Evolutionary conservation across 2,888 invertebrate species (phyloP).

Genomic region (Mythimna ferrago): DNA sequence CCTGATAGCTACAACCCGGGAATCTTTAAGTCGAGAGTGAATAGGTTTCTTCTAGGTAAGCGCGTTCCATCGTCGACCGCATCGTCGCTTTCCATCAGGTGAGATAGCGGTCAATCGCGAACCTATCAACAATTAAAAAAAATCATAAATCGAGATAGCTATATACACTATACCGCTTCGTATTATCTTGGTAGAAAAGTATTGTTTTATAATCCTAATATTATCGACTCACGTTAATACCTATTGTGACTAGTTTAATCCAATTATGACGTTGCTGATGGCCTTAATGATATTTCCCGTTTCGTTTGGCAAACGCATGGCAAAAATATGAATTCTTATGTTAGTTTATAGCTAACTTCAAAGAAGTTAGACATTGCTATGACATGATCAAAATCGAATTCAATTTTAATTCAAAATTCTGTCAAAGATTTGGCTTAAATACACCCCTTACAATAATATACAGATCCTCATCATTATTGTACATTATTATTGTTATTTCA

Average conservation of each 20-base stretch:
- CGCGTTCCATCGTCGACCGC: too few species aligned
- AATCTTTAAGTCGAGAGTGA: too few species aligned
- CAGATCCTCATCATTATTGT: too few species aligned
- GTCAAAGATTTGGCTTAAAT: background rate
- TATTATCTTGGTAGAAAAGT: conserved; percentile 5
- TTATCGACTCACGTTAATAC: background rate
- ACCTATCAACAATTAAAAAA: too few species aligned
- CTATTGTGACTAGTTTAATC: background rate
- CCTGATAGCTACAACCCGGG: too few species aligned
- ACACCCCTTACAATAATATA: background rate
- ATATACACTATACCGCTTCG: too few species aligned
- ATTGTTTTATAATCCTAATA: conserved; percentile 10
- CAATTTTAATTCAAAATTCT: background rate
- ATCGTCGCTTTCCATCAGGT: too few species aligned
- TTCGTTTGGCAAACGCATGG: conserved; percentile 16
- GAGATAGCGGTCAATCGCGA: too few species aligned
- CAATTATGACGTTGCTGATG: background rate
- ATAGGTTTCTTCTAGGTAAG: too few species aligned
- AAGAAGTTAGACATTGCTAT: too few species aligned
- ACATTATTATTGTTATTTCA: too few species aligned
- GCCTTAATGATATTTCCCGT: background rate
- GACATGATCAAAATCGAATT: background rate
- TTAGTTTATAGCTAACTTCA: background rate
- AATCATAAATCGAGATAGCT: too few species aligned
- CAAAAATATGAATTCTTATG: background rate